Conservation (phyloP, 2,113 vertebrate species). For the Sus scrofa region T2T-Sscrofa CM000816.6:99375501-99376000, state of each 20-base stretch:
- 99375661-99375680: neutral
- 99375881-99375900: neutral
- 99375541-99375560: slow-evolving; percentile 20
- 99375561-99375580: neutral
- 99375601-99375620: neutral
- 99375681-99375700: slow-evolving; percentile 25
- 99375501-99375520: slow-evolving; percentile 1
- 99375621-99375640: neutral
- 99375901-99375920: neutral
- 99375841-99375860: neutral
- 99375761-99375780: neutral
- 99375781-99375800: neutral
- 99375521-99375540: neutral
- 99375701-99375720: neutral
- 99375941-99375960: neutral
- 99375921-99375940: neutral
- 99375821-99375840: neutral
- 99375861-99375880: neutral
- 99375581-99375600: slow-evolving; percentile 3
- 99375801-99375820: neutral
- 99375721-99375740: neutral
- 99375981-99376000: neutral
- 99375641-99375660: neutral
- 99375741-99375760: slow-evolving; percentile 2
- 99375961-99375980: neutral